Base-by-base conservation (phyloP, 2,797 vertebrate species). In the Nannoperca obscura region DNA sequence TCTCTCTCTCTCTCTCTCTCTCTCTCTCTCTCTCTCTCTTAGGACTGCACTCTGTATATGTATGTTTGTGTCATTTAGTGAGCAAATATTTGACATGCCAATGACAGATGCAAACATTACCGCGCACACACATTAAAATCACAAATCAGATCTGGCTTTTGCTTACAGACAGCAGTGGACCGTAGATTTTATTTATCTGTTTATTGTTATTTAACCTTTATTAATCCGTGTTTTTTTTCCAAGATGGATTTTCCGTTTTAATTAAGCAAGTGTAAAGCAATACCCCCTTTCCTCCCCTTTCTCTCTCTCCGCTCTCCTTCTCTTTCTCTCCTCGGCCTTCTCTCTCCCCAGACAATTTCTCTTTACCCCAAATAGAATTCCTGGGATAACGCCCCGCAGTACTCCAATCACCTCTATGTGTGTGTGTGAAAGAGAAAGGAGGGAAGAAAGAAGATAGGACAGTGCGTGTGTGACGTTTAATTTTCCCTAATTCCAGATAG, bases 401-500 rank as follows among this genome's bases (percentile, higher is more conserved):
- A 44, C 78, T 81, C 74, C 82, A 69, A 53, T 80, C 81, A 74
- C 63, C 73, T 82, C 63, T 75, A 15, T 85, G 55, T 81, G 66
- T 76, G 67, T 80, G 67, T 80, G 73, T 64, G 74, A 72, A 82
- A 76, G 65, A 83, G 78, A 83, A 81, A 82, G 86, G 57, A 76
- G 74, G 66, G 52, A 70, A 67, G 47, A 61, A 87, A 69, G 74
- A 62, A 77, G 90, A 90, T 85, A 77, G 89, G 70, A 71, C 71
- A 81, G 80, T 68, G 65, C 89, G 74, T 89, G 91, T 91, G 90
- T 92, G 94, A 94, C 90, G 82, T 95, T 94, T 95, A 91, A 95
- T 95, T 95, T 95, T 93, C 92, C 82, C 76, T 95, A 95, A 95
- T 95, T 94, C 92, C 89, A 94, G 90, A 92, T 92, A 89, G 93